Evolutionary conservation across 2,888 invertebrate species (phyloP).

Genomic region (Noctua janthina): DNA sequence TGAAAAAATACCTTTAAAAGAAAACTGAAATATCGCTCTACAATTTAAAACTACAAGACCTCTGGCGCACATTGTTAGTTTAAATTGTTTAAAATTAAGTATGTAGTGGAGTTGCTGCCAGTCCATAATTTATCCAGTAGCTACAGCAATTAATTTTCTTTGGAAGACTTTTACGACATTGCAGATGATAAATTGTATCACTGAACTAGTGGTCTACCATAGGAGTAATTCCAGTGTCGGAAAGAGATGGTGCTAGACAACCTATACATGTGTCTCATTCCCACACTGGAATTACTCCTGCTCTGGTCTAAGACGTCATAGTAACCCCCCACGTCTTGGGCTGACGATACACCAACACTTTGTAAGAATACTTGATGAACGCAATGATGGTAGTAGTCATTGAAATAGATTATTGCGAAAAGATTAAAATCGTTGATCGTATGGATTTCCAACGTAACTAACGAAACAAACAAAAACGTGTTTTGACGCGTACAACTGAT

Average conservation of each 20-base stretch:
- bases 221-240: no score
- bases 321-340: neutral
- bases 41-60: neutral
- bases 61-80: neutral
- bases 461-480: neutral
- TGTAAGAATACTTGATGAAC: neutral
- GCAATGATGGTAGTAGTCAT: neutral
- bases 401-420: neutral
- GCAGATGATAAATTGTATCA: conserved; percentile 21
- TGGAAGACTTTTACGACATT: conserved; percentile 11
- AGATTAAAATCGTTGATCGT: neutral
- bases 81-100: conserved; percentile 21
- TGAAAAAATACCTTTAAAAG: neutral
- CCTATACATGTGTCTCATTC: no score
- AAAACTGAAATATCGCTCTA: neutral
- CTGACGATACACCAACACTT: neutral
- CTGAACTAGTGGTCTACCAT: neutral
- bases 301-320: no score
- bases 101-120: conserved; percentile 8
- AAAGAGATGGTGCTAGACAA: no score
- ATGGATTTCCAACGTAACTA: neutral
- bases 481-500: neutral
- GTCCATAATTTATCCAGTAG: neutral
- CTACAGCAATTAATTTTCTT: conserved; percentile 9
- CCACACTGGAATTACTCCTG: no score